Conservation (phyloP, 2,113 vertebrate genomes). For the Tetraodon nigroviridis region DNA sequence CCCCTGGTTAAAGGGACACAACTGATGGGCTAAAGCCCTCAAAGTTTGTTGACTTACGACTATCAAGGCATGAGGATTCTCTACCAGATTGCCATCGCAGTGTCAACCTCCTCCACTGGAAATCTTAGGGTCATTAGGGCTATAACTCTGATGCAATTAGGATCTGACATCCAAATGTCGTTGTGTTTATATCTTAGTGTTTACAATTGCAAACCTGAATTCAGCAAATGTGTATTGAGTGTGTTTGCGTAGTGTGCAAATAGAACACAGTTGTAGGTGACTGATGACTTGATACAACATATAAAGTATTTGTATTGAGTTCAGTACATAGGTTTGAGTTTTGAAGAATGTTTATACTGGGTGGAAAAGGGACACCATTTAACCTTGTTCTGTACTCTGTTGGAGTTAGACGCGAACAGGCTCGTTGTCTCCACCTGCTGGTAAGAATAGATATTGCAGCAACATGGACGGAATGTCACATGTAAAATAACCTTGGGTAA, state of each 20-base stretch:
- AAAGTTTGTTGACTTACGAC: conserved; percentile 14
- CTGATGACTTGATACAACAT: conserved; percentile 4
- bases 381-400: conserved; percentile 6
- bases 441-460: background rate
- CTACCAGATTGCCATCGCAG: conserved; percentile 1
- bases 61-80: conserved; percentile 9
- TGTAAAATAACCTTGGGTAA: no score
- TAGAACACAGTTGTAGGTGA: background rate
- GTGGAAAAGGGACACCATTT: background rate
- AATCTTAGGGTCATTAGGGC: background rate
- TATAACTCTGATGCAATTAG: background rate
- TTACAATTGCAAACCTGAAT: background rate
- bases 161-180: background rate
- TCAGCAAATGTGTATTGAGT: background rate
- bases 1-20: conserved; percentile 55
- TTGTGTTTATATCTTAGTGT: background rate
- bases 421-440: conserved; percentile 56
- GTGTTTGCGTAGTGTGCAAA: background rate
- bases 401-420: background rate
- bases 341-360: background rate
- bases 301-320: background rate
- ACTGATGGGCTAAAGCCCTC: conserved; percentile 52
- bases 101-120: background rate
- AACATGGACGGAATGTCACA: no score
- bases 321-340: background rate